phyloP scores from a whole-genome alignment of 2,797 vertebrate species.

The Spondyliosoma cantharus region DNA sequence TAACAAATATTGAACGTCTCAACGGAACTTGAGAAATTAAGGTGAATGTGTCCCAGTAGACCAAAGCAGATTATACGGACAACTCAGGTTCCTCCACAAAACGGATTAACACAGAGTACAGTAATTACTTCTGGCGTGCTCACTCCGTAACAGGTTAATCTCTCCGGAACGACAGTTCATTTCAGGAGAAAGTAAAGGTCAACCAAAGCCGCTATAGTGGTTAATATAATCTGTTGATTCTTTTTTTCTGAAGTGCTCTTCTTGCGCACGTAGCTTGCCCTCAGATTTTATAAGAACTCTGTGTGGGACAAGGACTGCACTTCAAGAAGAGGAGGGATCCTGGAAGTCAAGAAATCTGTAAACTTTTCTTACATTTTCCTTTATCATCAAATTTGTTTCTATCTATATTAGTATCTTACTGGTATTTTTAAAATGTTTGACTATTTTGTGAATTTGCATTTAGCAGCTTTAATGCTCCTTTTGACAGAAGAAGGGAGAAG shows the following conservation, averaged over 20 bases:
- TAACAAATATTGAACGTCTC: neutral
- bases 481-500: neutral
- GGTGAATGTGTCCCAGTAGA: constrained; percentile 34
- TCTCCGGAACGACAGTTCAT: constrained; percentile 77
- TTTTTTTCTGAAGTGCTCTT: constrained; percentile 32
- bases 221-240: constrained; percentile 71
- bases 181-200: constrained; percentile 71
- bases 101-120: constrained; percentile 52
- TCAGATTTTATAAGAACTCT: constrained; percentile 34
- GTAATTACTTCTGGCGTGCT: constrained; percentile 79
- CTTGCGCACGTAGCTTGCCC: constrained; percentile 19
- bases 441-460: neutral
- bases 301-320: constrained; percentile 38
- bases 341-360: constrained; percentile 40
- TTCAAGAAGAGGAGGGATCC: constrained; percentile 49
- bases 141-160: constrained; percentile 79
- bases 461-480: neutral
- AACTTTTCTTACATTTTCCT: constrained; percentile 23
- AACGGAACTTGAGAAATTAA: constrained; percentile 19
- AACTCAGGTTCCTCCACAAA: constrained; percentile 69
- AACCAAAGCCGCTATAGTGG: constrained; percentile 64
- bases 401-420: neutral
- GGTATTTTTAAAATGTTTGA: neutral
- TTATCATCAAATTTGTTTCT: constrained; percentile 20
- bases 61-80: constrained; percentile 80